Conservation (phyloP, 2,113 vertebrate species). For the Agapornis roseicollis region DNA sequence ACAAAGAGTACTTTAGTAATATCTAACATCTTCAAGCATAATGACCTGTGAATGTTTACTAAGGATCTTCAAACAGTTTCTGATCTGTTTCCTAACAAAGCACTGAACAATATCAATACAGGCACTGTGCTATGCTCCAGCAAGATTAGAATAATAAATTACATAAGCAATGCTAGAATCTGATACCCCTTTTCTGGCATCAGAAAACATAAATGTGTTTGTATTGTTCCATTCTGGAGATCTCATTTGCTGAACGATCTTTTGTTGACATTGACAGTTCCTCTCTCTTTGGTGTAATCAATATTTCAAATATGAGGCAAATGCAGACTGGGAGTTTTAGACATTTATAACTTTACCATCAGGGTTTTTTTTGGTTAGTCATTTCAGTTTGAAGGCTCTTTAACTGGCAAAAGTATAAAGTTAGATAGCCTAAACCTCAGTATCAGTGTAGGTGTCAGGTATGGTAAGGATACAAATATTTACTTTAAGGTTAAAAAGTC, state of each 20-base stretch:
- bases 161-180: conserved; percentile 60
- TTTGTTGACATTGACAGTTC: conserved; percentile 60
- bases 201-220: conserved; percentile 71
- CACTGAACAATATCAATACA: conserved; percentile 50
- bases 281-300: conserved; percentile 58
- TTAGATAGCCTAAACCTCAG: neutral
- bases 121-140: conserved; percentile 8
- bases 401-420: neutral
- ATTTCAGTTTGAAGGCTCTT: conserved; percentile 36
- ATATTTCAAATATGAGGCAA: conserved; percentile 70
- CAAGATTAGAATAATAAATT: conserved; percentile 69
- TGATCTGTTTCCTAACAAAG: conserved; percentile 52
- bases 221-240: conserved; percentile 58
- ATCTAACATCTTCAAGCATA: conserved; percentile 54
- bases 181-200: conserved; percentile 18
- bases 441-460: neutral
- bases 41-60: conserved; percentile 38
- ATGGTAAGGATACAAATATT: neutral
- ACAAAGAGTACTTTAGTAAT: conserved; percentile 33
- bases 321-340: conserved; percentile 28
- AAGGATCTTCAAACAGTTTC: conserved; percentile 58
- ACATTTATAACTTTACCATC: conserved; percentile 50
- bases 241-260: conserved; percentile 57
- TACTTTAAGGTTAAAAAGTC: neutral
- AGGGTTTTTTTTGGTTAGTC: conserved; percentile 36